Conservation (phyloP, 2,888 invertebrate species). For the Neoitamus cyanurus region DNA sequence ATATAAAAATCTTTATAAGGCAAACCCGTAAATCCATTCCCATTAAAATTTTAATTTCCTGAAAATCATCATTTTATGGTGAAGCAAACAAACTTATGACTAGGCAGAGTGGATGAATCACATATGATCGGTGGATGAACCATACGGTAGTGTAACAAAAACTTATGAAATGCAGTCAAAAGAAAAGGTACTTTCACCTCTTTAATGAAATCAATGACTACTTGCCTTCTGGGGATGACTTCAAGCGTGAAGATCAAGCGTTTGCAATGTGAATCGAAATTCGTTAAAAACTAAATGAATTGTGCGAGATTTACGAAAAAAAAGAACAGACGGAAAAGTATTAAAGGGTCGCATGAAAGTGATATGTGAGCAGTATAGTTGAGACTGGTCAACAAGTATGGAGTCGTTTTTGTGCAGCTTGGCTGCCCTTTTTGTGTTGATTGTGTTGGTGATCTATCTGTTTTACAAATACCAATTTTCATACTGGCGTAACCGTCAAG, state of each 20-base stretch:
- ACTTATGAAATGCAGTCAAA: background rate
- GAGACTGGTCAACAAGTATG: background rate
- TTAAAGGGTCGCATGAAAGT: background rate
- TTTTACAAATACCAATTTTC: conserved; percentile 31
- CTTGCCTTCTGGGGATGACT: background rate
- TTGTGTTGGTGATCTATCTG: background rate
- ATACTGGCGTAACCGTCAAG: conserved; percentile 49
- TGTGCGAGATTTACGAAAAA: background rate
- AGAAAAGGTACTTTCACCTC: background rate
- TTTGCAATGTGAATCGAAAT: background rate
- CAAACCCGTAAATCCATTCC: no score
- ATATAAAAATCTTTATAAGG: no score
- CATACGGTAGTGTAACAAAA: no score
- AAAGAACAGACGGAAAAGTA: background rate
- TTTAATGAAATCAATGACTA: background rate
- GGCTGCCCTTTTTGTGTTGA: background rate
- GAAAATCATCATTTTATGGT: no score
- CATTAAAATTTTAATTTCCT: no score
- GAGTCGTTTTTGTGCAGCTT: background rate
- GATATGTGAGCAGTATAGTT: background rate
- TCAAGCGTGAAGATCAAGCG: background rate
- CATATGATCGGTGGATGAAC: no score
- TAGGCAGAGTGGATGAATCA: no score
- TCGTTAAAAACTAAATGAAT: background rate
- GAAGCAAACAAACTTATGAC: no score